A percentile compares a stretch with the other conserved stretches of the same genome.
These are phyloP conservation scores for Drosophila yooni DNA, from an alignment of 2,888 invertebrate species.

Conservation along the genomic window DNA sequence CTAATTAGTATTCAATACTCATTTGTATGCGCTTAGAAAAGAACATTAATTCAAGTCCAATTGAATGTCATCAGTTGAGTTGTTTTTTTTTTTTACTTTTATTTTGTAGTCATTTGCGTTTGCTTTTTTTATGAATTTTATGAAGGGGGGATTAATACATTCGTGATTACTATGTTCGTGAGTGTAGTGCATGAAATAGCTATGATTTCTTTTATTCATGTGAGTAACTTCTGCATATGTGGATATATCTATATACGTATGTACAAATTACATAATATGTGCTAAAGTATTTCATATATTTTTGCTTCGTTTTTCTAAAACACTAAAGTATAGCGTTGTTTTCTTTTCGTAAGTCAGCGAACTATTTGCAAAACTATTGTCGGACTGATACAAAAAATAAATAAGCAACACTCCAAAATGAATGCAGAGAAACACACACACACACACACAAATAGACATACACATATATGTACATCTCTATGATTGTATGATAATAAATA, in stretches of 20 bases:
- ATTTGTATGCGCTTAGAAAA: constrained; percentile 17
- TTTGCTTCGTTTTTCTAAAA: not conserved
- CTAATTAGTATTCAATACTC: constrained; percentile 21
- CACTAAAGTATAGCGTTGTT: not conserved
- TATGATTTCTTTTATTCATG: not conserved
- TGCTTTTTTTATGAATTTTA: not conserved
- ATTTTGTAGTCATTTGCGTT: constrained; percentile 16
- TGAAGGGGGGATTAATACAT: constrained; percentile 2
- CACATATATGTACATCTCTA: not conserved
- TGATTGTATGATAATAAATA: constrained; percentile 2
- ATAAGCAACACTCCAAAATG: no score
- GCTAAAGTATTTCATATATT: not conserved
- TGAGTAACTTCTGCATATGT: not conserved
- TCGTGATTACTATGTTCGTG: constrained; percentile 23
- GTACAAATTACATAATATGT: not conserved
- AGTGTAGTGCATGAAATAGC: constrained; percentile 11
- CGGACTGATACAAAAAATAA: not conserved
- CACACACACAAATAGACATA: not conserved
- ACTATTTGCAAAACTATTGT: not conserved
- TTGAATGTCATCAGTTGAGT: constrained; percentile 17
- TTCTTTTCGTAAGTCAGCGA: not conserved
- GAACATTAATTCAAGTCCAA: constrained; percentile 19
- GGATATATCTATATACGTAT: not conserved
- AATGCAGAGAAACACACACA: not conserved
- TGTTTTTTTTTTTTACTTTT: constrained; percentile 9